Conservation (phyloP, 2,113 vertebrate genomes). For the Chionomys nivalis region DNA sequence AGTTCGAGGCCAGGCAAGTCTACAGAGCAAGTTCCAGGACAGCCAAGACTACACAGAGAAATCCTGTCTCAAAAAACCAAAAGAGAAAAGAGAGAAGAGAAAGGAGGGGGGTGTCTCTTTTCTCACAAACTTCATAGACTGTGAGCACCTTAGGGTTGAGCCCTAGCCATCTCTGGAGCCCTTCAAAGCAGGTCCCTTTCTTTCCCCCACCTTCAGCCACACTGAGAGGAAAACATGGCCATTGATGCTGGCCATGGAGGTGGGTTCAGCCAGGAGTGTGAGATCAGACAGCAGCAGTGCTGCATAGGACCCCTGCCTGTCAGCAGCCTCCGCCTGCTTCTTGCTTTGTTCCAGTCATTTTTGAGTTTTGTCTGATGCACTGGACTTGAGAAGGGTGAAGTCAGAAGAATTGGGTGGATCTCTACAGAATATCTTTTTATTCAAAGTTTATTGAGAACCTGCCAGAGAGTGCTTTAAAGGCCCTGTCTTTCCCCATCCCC, state of each 20-base stretch:
- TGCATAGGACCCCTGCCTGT: background rate
- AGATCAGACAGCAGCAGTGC: background rate
- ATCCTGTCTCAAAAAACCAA: background rate
- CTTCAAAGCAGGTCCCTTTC: background rate
- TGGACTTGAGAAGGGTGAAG: background rate
- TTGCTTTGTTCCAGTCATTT: background rate
- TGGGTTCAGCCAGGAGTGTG: background rate
- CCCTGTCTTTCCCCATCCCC: rapidly evolving
- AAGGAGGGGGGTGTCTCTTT: too few relatives aligned
- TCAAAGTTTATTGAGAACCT: background rate
- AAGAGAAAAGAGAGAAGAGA: background rate
- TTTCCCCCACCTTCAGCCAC: background rate
- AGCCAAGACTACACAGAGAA: background rate
- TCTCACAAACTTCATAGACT: background rate
- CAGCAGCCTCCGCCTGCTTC: background rate
- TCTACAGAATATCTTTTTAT: background rate
- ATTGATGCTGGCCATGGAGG: too few relatives aligned
- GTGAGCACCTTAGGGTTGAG: background rate
- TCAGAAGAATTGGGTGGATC: background rate
- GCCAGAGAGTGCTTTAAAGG: background rate
- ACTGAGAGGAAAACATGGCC: background rate
- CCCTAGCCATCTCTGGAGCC: background rate
- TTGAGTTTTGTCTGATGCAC: background rate
- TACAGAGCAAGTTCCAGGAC: background rate
- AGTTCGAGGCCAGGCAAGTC: background rate